phyloP scores from a whole-genome alignment of 2,113 vertebrate species.

The Leptocoma aspasia region DNA sequence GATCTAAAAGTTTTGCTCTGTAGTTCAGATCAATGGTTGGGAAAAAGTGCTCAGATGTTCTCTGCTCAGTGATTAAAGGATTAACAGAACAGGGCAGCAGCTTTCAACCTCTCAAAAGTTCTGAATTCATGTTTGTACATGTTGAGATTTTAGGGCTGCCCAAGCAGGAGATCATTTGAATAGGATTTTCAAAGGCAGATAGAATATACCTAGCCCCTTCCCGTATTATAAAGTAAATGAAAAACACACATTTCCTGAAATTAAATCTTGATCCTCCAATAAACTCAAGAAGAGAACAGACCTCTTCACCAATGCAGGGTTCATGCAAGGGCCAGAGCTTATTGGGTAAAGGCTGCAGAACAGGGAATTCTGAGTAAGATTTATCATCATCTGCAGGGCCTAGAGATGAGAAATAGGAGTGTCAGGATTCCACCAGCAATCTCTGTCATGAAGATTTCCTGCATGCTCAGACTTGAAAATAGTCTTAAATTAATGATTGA shows the following conservation, averaged over 20 bases:
- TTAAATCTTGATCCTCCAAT: background rate
- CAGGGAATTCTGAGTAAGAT: background rate
- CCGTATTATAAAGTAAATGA: background rate
- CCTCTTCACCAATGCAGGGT: rapidly evolving
- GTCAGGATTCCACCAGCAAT: background rate
- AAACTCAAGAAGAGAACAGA: background rate
- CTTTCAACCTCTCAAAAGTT: constrained; percentile 7
- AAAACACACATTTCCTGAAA: background rate
- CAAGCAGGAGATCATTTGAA: constrained; percentile 7
- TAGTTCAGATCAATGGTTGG: background rate
- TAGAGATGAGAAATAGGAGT: background rate
- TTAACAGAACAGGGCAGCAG: background rate
- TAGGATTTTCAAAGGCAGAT: constrained; percentile 18
- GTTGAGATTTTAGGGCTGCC: background rate
- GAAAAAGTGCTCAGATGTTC: constrained; percentile 7
- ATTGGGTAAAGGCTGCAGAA: background rate
- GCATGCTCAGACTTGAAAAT: background rate
- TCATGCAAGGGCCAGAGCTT: background rate
- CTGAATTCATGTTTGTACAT: background rate
- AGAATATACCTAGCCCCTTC: background rate
- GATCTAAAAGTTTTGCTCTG: background rate
- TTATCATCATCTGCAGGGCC: background rate
- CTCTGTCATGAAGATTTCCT: background rate
- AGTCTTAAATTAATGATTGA: background rate
- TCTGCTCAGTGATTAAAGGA: background rate